Evolutionary conservation across 2,888 invertebrate species (phyloP), one percentile per base, ranked within the genome.

Genomic region (Noctua comes): DNA sequence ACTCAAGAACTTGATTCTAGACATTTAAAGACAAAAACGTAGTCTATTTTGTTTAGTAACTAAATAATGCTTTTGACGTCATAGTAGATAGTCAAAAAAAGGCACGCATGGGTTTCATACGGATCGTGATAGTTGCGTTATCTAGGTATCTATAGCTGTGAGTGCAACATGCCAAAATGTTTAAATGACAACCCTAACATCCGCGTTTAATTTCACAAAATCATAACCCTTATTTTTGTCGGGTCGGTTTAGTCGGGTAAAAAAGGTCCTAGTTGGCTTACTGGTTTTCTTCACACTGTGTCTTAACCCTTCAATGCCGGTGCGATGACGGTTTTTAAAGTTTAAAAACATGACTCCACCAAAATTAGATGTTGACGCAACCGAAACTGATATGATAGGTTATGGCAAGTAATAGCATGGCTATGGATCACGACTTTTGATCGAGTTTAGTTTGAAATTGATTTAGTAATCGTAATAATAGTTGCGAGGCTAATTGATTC

Each of bases 341-440:
- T 68, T 66, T 57, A 24, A 68, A 68, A 80, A 66, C 64, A 73
- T 43, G 40, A 11, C 70, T 27, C 18, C 24, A 27, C n/a, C 31
- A 65, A 24, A 24, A 68, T 81, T n/a, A 36, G 21, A 80, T 43
- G 68, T 57, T 82, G 73, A 77, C 77, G 82, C 64, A 82, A 82
- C 70, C 54, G 70, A 62, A 36, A 59, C 70, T 72, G 70, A 68
- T 68, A 51, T 68, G 27, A 68, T 54, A 27, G 31, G 24, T 82
- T 64, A 73, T 65, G 43, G 59, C 71, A 24, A 76, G 76, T 64
- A 72, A 81, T 80, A 71, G 8, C 36, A 54, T 66, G 46, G 62
- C 16, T 59, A 7, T 76, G 51, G n/a, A 72, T 73, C 83, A 82
- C 83, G 77, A 82, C 13, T 82, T 62, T 66, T 69, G 57, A 81